Evolutionary conservation across 2,113 vertebrate genomes (phyloP), one percentile per base, ranked within the genome.

Genomic region (Sinocyclocheilus anophthalmus): DNA sequence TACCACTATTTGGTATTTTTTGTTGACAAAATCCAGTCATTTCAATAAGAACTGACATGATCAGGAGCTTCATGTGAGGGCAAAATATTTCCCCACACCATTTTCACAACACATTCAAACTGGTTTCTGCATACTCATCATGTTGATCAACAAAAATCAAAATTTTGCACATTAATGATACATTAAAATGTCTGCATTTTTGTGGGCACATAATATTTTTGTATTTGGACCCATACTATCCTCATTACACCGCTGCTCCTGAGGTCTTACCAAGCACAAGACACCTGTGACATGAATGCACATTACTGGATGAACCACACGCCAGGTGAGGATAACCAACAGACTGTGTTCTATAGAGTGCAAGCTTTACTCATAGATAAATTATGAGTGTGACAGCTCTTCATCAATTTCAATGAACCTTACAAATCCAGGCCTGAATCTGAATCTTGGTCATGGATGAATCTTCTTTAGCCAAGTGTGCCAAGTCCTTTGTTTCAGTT

Each of bases 241-340:
- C 67, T 70, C 33, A 18, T 70, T 4, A 70, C 30, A 70, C 13
- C 50, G 1, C 24, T 18, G 26, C 50, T 78, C 20, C 37, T n/a
- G 30, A 61, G 20, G 10, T n/a, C 55, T 57, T 33, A 33, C 76
- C 26, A 33, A 22, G 8, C 9, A 78, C 76, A 77, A 5, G 7
- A 57, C 26, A 33, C 45, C 6, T 80, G 77, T 80, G 77, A 80
- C 77, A 63, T 16, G 26, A 78, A 59, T 59, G 76, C 22, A 20
- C 76, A 3, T 59, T 5, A 37, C 16, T 78, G 77, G 77, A 63
- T 80, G 12, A 63, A 80, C 33, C 55, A 80, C 20, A 63, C 4
- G 14, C 16, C 53, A 78, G 8, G 77, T n/a, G 24, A 80, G 14
- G 3, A 18, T 73, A 73, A 20, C 13, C 20, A 30, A 78, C 76